Conservation (phyloP, 2,888 invertebrate species). For the Sphaerophoria rueppellii region DNA sequence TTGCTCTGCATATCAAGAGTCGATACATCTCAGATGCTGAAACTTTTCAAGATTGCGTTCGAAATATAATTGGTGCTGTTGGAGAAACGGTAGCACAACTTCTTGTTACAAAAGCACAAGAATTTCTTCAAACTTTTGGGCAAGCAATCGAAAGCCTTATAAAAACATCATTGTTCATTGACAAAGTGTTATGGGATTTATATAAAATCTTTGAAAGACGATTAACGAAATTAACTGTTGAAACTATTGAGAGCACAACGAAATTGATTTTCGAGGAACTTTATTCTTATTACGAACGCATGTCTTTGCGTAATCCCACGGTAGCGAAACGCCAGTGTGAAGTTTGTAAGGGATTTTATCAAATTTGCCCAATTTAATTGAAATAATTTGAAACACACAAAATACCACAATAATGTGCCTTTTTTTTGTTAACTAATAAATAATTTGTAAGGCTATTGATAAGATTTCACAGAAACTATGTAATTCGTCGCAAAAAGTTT, state of each 20-base stretch:
- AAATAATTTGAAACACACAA: background rate
- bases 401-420: background rate
- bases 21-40: constrained; percentile 12
- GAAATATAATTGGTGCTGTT: constrained; percentile 2
- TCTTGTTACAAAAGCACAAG: constrained; percentile 30
- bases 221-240: constrained; percentile 3
- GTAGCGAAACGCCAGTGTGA: background rate
- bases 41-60: constrained; percentile 52
- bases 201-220: constrained; percentile 10
- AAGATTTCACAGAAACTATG: too few relatives aligned
- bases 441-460: background rate
- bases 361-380: constrained; percentile 31
- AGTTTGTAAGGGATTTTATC: constrained; percentile 41
- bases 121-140: constrained; percentile 23
- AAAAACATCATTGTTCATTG: constrained; percentile 32
- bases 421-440: background rate
- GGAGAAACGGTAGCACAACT: constrained; percentile 1
- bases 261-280: background rate
- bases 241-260: constrained; percentile 6
- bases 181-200: constrained; percentile 48
- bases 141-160: background rate
- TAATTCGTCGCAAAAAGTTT: too few relatives aligned
- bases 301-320: constrained; percentile 7
- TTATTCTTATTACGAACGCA: constrained; percentile 8
- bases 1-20: background rate